Evolutionary conservation across 2,113 vertebrate species (phyloP).

Genomic region (Podarcis raffonei): DNA sequence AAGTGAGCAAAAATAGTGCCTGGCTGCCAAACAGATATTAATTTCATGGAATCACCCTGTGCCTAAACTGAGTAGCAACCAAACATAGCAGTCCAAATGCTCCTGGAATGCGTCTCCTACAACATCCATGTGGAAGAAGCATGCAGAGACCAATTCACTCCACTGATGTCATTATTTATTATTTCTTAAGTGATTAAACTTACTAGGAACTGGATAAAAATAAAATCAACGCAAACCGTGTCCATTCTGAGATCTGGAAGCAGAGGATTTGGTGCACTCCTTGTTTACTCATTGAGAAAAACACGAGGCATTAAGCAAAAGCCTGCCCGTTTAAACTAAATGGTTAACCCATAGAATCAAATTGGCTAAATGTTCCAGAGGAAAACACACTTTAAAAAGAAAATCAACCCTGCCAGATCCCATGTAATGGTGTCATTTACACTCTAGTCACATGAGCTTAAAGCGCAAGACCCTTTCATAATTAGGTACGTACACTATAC

Average conservation of each 20-base stretch:
- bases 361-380: constrained; percentile 70
- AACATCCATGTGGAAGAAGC: constrained; percentile 54
- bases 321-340: constrained; percentile 26
- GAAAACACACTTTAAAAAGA: constrained; percentile 73
- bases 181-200: background rate
- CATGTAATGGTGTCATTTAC: constrained; percentile 91
- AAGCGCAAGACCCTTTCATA: constrained; percentile 87
- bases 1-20: constrained; percentile 27
- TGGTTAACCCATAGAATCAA: constrained; percentile 42
- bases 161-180: constrained; percentile 47
- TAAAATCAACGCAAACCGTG: background rate
- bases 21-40: constrained; percentile 42
- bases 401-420: constrained; percentile 73
- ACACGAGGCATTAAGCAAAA: background rate
- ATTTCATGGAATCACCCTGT: constrained; percentile 41
- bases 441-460: constrained; percentile 90
- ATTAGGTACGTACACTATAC: constrained; percentile 91
- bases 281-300: constrained; percentile 21
- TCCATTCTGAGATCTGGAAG: constrained; percentile 45
- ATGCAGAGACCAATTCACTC: constrained; percentile 53
- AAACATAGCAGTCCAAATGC: constrained; percentile 42
- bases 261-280: constrained; percentile 53
- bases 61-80: constrained; percentile 59
- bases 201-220: background rate
- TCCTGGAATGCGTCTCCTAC: constrained; percentile 53